Percentiles rank a stretch among this genome's conserved stretches.
Conservation (phyloP, 2,113 vertebrate species). For the Tringa solitaria region DNA sequence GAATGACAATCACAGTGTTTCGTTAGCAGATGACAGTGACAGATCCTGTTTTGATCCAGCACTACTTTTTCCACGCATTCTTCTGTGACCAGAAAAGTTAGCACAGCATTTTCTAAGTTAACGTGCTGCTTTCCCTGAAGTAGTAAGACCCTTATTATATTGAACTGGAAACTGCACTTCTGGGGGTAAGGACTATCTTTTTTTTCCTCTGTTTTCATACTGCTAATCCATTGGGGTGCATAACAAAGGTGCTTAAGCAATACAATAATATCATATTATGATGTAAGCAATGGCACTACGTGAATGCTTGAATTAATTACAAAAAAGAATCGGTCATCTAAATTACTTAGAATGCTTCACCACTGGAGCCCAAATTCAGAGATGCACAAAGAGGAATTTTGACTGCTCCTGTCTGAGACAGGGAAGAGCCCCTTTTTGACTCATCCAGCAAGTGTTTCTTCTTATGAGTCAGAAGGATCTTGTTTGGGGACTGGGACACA, state of each 20-base stretch:
- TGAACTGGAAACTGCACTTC: neutral
- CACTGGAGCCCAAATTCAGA: neutral
- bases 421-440: neutral
- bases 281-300: neutral
- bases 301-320: neutral
- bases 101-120: neutral
- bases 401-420: neutral
- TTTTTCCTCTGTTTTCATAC: neutral
- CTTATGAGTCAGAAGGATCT: neutral
- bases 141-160: neutral
- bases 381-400: neutral
- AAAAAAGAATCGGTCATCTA: neutral
- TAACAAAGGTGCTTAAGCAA: neutral
- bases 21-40: neutral
- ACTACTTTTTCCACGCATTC: neutral
- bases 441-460: neutral
- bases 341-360: neutral
- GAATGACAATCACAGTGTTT: neutral
- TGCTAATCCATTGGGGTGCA: accelerated
- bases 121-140: neutral
- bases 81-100: neutral
- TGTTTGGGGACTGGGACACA: neutral
- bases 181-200: neutral
- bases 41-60: neutral
- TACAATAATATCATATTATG: neutral